Conservation (phyloP, 2,113 vertebrate species). For the Ailuropoda melanoleuca region DNA sequence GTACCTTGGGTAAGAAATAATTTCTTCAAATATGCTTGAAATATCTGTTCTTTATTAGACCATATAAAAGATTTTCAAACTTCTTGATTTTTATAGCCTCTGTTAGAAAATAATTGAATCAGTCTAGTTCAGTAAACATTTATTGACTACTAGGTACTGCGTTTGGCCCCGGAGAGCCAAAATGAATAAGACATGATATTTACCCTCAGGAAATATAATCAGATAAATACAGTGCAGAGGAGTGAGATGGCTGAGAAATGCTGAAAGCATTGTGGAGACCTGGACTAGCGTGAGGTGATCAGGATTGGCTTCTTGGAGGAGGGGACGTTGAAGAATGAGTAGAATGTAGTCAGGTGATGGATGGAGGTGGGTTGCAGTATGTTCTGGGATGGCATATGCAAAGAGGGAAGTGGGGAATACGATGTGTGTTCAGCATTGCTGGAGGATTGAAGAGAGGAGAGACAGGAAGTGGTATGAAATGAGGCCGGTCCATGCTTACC, state of each 20-base stretch:
- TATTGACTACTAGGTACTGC: slow-evolving; percentile 28
- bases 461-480: neutral
- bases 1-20: slow-evolving; percentile 10
- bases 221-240: neutral
- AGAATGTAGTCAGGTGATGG: neutral
- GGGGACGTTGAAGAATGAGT: neutral
- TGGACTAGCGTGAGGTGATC: neutral
- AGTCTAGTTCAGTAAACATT: slow-evolving; percentile 49
- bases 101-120: slow-evolving; percentile 61
- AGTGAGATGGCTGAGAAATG: neutral
- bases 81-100: slow-evolving; percentile 51
- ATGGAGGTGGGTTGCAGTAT: neutral
- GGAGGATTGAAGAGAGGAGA: neutral
- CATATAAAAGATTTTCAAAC: slow-evolving; percentile 46
- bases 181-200: slow-evolving; percentile 3
- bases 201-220: neutral
- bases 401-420: neutral
- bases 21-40: slow-evolving; percentile 44
- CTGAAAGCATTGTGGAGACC: neutral
- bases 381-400: neutral
- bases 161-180: slow-evolving; percentile 18
- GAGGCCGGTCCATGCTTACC: neutral
- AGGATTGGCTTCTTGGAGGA: neutral
- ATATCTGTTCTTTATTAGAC: slow-evolving; percentile 46
- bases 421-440: no score